Evolutionary conservation across 1,140 invertebrate species (phyloP).

Genomic region (Meloidogyne hapla): DNA sequence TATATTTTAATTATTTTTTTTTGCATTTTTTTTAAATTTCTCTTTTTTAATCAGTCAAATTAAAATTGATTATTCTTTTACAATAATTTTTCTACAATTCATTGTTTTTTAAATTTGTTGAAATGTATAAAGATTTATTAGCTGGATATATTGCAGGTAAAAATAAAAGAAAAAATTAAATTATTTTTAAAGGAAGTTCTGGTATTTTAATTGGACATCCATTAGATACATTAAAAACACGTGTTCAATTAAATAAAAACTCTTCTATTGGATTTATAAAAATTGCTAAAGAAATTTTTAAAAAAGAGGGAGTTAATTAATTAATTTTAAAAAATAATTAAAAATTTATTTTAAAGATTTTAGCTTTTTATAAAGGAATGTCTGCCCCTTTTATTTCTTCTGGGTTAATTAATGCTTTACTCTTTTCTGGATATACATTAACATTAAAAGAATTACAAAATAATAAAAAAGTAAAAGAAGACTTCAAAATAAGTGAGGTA

Average conservation of each 20-base stretch:
- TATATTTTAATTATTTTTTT: too few species aligned
- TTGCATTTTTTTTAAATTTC: too few species aligned
- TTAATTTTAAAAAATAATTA: too few species aligned
- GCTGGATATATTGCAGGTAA: slow-evolving; percentile 13
- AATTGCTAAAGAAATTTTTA: slow-evolving; percentile 5
- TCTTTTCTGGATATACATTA: slow-evolving; percentile 9
- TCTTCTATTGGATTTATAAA: neutral
- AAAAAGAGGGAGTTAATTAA: neutral
- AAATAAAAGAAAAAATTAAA: neutral
- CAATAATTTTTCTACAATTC: too few species aligned
- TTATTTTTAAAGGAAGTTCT: slow-evolving; percentile 11
- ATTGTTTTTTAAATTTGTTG: too few species aligned
- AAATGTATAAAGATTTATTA: slow-evolving; percentile 10
- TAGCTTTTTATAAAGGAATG: neutral
- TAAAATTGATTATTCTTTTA: too few species aligned
- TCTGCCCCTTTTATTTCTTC: neutral
- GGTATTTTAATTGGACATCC: slow-evolving; percentile 3
- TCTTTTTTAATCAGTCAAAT: too few species aligned
- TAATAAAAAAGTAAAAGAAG: neutral
- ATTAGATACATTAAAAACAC: slow-evolving; percentile 8
- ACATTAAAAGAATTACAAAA: slow-evolving; percentile 13
- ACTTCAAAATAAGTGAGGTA: neutral
- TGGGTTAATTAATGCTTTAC: slow-evolving; percentile 6
- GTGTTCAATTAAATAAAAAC: neutral
- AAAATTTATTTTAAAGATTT: neutral